Conservation (phyloP, 2,888 invertebrate genomes). For the Bhutanitis thaidina region DNA sequence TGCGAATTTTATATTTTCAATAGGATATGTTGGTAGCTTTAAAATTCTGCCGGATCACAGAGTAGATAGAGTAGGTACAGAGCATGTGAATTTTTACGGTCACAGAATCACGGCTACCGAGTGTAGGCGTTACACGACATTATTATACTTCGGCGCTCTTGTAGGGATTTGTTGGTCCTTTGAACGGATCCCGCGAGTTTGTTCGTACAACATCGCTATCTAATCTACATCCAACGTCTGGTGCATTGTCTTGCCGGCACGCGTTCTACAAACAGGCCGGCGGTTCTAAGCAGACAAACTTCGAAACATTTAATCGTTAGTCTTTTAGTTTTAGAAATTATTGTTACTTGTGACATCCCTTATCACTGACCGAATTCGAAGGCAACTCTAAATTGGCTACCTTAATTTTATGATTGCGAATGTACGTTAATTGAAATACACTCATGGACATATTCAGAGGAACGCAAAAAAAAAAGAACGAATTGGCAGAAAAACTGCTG, state of each 20-base stretch:
- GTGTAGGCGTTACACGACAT: conserved; percentile 5
- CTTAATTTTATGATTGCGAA: neutral
- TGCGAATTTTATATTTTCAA: no score
- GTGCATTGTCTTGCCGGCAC: conserved; percentile 19
- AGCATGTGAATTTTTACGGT: no score
- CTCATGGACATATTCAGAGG: no score
- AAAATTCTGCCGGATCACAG: no score
- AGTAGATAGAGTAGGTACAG: no score
- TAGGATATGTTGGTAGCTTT: no score
- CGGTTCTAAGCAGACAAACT: neutral
- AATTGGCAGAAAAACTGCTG: no score
- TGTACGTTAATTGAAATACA: neutral
- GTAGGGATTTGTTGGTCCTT: conserved; percentile 6
- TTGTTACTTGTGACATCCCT: no score
- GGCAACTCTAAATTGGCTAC: neutral
- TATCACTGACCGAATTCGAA: neutral
- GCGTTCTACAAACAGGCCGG: conserved; percentile 9
- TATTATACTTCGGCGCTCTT: neutral
- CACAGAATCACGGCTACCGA: neutral
- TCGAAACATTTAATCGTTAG: neutral
- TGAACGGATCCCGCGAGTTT: conserved; percentile 13
- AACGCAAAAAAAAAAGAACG: no score
- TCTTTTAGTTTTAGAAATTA: neutral
- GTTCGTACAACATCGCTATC: conserved; percentile 24
- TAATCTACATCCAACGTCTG: conserved; percentile 27